A percentile compares a stretch with the other conserved stretches of the same genome.
Conservation (phyloP, 2,888 invertebrate genomes). For the Drosophila antonietae region DNA sequence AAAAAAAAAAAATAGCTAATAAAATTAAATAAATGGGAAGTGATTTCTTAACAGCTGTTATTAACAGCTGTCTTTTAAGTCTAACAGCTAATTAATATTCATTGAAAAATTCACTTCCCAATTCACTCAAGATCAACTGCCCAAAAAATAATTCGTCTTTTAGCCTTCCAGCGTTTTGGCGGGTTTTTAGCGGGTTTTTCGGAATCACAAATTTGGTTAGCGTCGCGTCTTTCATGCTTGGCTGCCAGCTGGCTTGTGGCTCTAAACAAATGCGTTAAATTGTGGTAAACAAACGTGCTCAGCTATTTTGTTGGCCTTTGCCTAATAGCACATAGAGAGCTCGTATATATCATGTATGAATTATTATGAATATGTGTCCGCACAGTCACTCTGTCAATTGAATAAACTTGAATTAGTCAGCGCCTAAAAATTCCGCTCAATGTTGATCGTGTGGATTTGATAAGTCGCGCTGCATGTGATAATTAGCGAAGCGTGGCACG, state of each 20-base stretch:
- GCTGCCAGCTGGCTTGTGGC: conserved; percentile 58
- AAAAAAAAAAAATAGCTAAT: background rate
- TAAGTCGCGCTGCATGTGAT: conserved; percentile 40
- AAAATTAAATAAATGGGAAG: background rate
- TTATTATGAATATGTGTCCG: conserved; percentile 15
- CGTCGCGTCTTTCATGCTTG: conserved; percentile 80
- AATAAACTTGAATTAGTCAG: conserved; percentile 7
- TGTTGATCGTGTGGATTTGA: conserved; percentile 52
- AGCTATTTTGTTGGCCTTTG: conserved; percentile 27
- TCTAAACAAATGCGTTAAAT: conserved; percentile 66
- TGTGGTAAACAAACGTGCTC: conserved; percentile 70
- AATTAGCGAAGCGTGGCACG: conserved; percentile 48
- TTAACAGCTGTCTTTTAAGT: background rate
- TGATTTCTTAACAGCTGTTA: conserved; percentile 2
- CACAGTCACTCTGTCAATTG: conserved; percentile 19
- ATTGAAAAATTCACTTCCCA: conserved; percentile 4
- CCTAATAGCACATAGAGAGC: conserved; percentile 12
- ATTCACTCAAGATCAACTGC: conserved; percentile 29
- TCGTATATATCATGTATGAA: conserved; percentile 18
- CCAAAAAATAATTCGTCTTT: conserved; percentile 18
- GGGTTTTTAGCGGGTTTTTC: conserved; percentile 33
- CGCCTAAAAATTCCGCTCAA: conserved; percentile 31
- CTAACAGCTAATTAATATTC: conserved; percentile 8
- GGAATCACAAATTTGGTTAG: conserved; percentile 56
- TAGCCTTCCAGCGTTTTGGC: conserved; percentile 48